Base-by-base conservation (phyloP, 92 coral and sea anemone species). In the Blastomussa wellsi region DNA sequence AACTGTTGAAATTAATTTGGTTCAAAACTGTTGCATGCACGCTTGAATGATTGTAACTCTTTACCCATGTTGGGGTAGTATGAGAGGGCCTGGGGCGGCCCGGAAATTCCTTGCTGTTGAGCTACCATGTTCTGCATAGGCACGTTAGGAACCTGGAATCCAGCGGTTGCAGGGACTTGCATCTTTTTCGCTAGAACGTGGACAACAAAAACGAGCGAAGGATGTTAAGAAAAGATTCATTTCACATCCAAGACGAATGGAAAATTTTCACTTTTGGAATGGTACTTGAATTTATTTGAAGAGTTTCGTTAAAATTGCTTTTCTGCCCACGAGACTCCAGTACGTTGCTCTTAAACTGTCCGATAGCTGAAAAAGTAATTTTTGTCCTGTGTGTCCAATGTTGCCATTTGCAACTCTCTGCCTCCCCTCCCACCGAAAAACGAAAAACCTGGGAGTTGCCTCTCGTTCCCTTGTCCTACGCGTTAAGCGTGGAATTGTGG, bases 1-100 rank as follows among this genome's bases (percentile, higher is more conserved):
- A 26, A 2, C 67, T 8, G 5, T 55, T 55, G 5, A 7, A 24
- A 15, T 1, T 59, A 42, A 16, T 69, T 69, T 28, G 11, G 5
- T 6, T 20, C 0, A 17, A 36, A 17, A 35, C 74, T 69, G 22
- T 33, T 7, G 13, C n/a, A 69, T 69, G n/a, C 3, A 38, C 24
- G 42, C 47, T 69, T 68, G 42, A 68, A 35, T 37, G 41, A 68
- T 24, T 32, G 0, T 3, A 15, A 3, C 41, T 35, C 6, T 31
- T 83, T 62, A 93, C 96, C 96, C 88, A 79, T 89, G 64, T 44
- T 79, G 44, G 96, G 89, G 78, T 86, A 88, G 76, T 72, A 88
- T 32, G 69, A 41, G 15, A 92, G 87, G 19, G 90, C 74, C 11
- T 85, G 92, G n/a, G n/a, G n/a, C 41, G 79, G 90, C 55, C 87